phyloP scores from a whole-genome alignment of 2,888 invertebrate genomes.

The Trilocha varians region DNA sequence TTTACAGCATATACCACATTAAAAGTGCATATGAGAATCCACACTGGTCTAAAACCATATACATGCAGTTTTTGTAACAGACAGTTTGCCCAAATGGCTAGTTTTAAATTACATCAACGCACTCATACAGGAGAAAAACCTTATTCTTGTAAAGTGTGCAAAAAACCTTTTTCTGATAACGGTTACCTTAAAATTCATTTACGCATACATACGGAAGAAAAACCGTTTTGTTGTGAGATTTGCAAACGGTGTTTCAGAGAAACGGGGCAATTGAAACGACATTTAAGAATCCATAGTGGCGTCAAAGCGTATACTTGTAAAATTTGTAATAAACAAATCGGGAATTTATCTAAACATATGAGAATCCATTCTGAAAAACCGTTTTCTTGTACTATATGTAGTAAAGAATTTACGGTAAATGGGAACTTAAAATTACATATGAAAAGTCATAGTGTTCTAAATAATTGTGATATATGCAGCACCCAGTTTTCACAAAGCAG shows the following conservation, averaged over 20 bases:
- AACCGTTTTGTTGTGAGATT: constrained; percentile 47
- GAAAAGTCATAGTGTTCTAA: constrained; percentile 34
- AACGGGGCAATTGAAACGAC: constrained; percentile 50
- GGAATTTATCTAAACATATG: constrained; percentile 58
- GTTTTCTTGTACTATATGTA: constrained; percentile 36
- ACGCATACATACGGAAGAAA: constrained; percentile 54
- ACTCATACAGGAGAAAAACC: constrained; percentile 58
- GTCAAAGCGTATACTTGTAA: constrained; percentile 56
- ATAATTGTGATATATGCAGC: constrained; percentile 32
- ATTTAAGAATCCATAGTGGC: constrained; percentile 51
- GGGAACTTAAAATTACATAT: constrained; percentile 45
- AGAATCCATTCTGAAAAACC: constrained; percentile 43
- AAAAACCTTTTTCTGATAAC: constrained; percentile 58
- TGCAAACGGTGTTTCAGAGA: constrained; percentile 54
- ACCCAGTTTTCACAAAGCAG: constrained; percentile 38
- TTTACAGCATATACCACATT: constrained; percentile 58
- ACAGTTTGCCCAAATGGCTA: constrained; percentile 57
- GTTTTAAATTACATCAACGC: constrained; percentile 52
- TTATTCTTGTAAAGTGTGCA: constrained; percentile 47
- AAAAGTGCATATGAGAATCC: constrained; percentile 58
- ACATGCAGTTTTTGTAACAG: constrained; percentile 46
- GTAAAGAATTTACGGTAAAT: constrained; percentile 42
- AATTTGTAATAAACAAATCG: constrained; percentile 58
- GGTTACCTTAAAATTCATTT: constrained; percentile 61
- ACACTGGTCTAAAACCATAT: constrained; percentile 56